phyloP scores from a whole-genome alignment of 2,888 invertebrate genomes.

The Apotomis betuletana region DNA sequence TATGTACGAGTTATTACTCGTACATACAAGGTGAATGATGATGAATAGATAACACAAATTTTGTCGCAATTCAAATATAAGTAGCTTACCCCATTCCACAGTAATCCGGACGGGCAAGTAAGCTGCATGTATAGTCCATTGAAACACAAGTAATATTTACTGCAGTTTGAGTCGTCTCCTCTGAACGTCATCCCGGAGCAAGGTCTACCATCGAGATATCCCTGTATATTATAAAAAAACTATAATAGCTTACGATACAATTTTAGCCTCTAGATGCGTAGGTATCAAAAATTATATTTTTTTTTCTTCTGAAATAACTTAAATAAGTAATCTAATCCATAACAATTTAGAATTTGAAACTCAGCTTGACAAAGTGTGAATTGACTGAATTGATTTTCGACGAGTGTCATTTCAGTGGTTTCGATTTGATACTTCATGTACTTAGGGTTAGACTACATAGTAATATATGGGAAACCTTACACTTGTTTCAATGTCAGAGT shows the following conservation, averaged over 20 bases:
- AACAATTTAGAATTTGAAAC: not conserved
- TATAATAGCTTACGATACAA: no score
- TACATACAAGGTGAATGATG: not conserved
- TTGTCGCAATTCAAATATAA: not conserved
- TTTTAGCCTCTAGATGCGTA: no score
- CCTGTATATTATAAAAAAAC: constrained; percentile 55
- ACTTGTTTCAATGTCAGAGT: constrained; percentile 34
- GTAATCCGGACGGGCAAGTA: constrained; percentile 88
- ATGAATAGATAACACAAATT: not conserved
- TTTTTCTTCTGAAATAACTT: no score
- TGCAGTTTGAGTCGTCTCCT: constrained; percentile 87
- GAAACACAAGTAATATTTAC: constrained; percentile 91
- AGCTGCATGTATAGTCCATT: constrained; percentile 88
- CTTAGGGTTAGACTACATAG: no score
- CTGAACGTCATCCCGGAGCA: constrained; percentile 84
- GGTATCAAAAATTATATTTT: no score
- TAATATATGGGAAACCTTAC: constrained; percentile 21
- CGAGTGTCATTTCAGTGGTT: no score
- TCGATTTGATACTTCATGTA: no score
- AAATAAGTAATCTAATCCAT: not conserved
- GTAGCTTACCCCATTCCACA: constrained; percentile 87
- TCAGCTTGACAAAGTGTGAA: no score
- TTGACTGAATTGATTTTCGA: no score
- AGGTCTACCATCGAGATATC: constrained; percentile 76
- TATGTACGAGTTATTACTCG: no score